These are phyloP conservation scores for Dorcus hopei DNA, from an alignment of 2,888 invertebrate genomes.

Conservation along the genomic window DNA sequence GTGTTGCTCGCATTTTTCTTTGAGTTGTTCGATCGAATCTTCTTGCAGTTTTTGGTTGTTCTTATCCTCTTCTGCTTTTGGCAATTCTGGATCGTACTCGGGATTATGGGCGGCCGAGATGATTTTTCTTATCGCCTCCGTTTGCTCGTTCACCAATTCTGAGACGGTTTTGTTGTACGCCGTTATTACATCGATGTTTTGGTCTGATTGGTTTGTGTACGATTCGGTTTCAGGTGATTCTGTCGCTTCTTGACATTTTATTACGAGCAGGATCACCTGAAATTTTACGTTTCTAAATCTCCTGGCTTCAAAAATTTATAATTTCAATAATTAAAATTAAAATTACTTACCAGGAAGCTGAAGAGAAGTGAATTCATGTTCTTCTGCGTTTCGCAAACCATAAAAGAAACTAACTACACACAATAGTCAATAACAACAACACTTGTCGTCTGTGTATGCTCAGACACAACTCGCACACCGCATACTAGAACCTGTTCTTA, in stretches of 20 bases:
- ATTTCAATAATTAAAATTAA: no score
- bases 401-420: background rate
- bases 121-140: constrained; percentile 42
- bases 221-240: no score
- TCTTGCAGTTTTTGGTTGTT: constrained; percentile 20
- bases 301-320: no score
- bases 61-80: background rate
- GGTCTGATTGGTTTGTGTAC: constrained; percentile 3
- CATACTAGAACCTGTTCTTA: constrained; percentile 33
- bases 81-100: constrained; percentile 9
- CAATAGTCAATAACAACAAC: background rate
- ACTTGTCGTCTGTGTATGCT: background rate
- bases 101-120: constrained; percentile 30
- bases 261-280: no score
- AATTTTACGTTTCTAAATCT: no score
- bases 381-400: no score
- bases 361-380: no score
- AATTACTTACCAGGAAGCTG: no score
- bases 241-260: no score
- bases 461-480: constrained; percentile 5
- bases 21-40: constrained; percentile 34
- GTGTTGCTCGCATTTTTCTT: constrained; percentile 37
- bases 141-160: constrained; percentile 41
- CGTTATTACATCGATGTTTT: constrained; percentile 3
- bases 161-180: constrained; percentile 29